Evolutionary conservation across 2,113 vertebrate genomes (phyloP).

Genomic region (Phoxinus phoxinus): DNA sequence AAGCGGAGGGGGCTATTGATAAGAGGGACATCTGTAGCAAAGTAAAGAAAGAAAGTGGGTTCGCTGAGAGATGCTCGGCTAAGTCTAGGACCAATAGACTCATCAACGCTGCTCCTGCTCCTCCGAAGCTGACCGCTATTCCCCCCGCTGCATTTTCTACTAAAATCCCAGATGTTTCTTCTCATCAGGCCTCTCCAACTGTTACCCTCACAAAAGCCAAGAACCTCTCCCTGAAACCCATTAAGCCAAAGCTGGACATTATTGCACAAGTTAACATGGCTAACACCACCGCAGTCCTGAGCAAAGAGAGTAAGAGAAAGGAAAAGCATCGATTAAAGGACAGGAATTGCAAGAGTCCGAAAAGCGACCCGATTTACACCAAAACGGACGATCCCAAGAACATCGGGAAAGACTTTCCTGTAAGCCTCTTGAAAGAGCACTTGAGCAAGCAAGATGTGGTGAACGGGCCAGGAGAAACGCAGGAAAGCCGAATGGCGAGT

Average conservation of each 20-base stretch:
- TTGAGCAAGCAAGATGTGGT: constrained; percentile 89
- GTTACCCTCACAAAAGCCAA: constrained; percentile 91
- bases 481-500: constrained; percentile 97
- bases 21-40: constrained; percentile 87
- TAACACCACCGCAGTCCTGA: constrained; percentile 85
- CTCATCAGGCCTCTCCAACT: constrained; percentile 84
- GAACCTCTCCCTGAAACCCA: constrained; percentile 92
- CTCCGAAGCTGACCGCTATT: constrained; percentile 95
- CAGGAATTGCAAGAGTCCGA: constrained; percentile 89
- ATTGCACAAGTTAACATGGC: constrained; percentile 89
- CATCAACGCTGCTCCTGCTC: constrained; percentile 90
- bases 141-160: constrained; percentile 86
- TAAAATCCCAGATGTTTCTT: constrained; percentile 80
- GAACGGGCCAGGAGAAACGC: constrained; percentile 87
- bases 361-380: constrained; percentile 81
- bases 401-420: constrained; percentile 84
- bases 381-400: constrained; percentile 90
- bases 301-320: constrained; percentile 95
- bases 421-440: constrained; percentile 96
- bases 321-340: constrained; percentile 94
- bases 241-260: constrained; percentile 95
- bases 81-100: constrained; percentile 91
- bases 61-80: constrained; percentile 88
- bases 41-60: constrained; percentile 86
- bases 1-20: constrained; percentile 94